Evolutionary conservation across 1,140 invertebrate species (phyloP), one percentile per base, ranked within the genome.

Genomic region (Drosophila repletoides): DNA sequence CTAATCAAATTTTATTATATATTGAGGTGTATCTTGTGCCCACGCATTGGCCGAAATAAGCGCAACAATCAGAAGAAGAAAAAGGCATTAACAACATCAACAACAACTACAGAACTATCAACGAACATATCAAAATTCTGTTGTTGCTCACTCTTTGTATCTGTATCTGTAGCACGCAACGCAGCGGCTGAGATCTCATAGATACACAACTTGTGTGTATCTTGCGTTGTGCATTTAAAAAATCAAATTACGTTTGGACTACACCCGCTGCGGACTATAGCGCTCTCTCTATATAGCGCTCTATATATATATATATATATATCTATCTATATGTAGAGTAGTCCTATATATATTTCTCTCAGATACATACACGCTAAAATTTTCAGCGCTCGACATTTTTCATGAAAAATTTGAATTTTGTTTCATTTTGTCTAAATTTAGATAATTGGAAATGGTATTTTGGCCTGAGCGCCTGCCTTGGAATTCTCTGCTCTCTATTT

Each of bases 331-430:
- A 65, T 41, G 48, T 69, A 58, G 43, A 31, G 29, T 49, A 12
- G 5, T 33, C 33, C 2, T 48, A 22, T 70, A 40, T 58, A 67
- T 64, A 46, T 61, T 71, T 65, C 75, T 75, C 65, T 59, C 38
- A 68, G 74, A 86, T 80, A 86, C 80, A 84, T 53, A 71, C 40
- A 49, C 51, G 38, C 40, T 43, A 29, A 71, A 72, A 45, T 72
- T 71, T 74, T 72, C 69, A 66, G 38, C 64, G 75, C 60, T 76
- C 74, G 79, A 75, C 80, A 75, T 29, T 61, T 41, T 75, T 86
- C 80, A 84, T 86, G 80, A 86, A 87, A 86, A 80, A 76, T 83
- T 76, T 86, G 76, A 86, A 86, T 86, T 86, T 80, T 86, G 80
- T 86, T 86, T 86, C 81, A 87, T 86, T 86, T 86, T 74, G 77